phyloP scores from a whole-genome alignment of 2,113 vertebrate species.

The Indicator indicator region DNA sequence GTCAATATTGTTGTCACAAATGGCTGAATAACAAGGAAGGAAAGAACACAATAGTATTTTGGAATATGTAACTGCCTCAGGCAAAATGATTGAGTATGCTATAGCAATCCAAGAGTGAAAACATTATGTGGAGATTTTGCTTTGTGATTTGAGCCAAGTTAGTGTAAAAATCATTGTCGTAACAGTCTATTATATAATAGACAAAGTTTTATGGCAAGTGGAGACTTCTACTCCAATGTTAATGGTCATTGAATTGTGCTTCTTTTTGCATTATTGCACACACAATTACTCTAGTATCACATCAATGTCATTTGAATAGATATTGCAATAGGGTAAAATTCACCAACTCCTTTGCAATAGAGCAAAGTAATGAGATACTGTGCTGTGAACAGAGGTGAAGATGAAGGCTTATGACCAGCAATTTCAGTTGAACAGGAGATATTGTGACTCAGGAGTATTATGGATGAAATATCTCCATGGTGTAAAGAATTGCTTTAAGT shows the following conservation, averaged over 20 bases:
- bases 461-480: not conserved
- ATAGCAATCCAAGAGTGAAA: not conserved
- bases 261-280: not conserved
- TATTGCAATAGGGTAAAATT: not conserved
- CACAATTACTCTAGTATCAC: not conserved
- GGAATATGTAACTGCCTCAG: not conserved
- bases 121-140: not conserved
- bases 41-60: not conserved
- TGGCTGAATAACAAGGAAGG: not conserved
- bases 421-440: not conserved
- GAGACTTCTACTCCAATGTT: not conserved
- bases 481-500: not conserved
- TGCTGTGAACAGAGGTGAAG: not conserved
- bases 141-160: slow-evolving; percentile 1
- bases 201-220: not conserved
- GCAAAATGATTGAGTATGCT: not conserved
- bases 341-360: not conserved
- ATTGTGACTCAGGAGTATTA: not conserved
- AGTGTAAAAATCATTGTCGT: not conserved
- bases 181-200: not conserved
- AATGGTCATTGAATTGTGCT: not conserved
- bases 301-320: not conserved
- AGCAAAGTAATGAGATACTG: not conserved
- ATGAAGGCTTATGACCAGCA: not conserved
- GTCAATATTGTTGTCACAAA: not conserved